phyloP scores from a whole-genome alignment of 2,797 vertebrate species.

The Odontamblyopus rebecca region DNA sequence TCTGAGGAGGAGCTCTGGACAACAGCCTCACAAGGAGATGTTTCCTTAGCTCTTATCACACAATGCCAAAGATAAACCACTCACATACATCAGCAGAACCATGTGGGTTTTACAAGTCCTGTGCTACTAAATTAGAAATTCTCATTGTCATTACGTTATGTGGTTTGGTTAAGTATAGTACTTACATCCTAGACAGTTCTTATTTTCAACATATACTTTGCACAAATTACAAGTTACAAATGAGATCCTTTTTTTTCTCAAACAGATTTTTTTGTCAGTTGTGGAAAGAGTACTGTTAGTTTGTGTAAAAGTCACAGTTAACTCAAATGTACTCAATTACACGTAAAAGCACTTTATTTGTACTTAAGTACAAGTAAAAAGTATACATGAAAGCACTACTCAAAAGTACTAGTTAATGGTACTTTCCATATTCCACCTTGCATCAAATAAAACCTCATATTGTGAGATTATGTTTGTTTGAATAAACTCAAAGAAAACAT shows the following conservation, averaged over 20 bases:
- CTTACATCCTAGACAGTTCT: not conserved
- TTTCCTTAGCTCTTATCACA: constrained; percentile 36
- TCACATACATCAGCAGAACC: not conserved
- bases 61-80: not conserved
- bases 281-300: too few species aligned
- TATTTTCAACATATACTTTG: not conserved
- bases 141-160: not conserved
- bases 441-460: not conserved
- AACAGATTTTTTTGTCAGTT: not conserved
- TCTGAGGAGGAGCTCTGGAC: constrained; percentile 60
- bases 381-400: too few species aligned
- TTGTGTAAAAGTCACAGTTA: too few species aligned
- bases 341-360: too few species aligned
- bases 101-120: not conserved
- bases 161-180: not conserved
- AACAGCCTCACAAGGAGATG: constrained; percentile 48
- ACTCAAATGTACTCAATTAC: too few species aligned
- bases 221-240: too few species aligned
- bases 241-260: too few species aligned
- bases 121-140: not conserved
- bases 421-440: not conserved
- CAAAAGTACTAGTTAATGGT: too few species aligned
- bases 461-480: not conserved
- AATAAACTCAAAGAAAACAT: not conserved
- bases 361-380: too few species aligned